A percentile compares a stretch with the other conserved stretches of the same genome.
Evolutionary conservation across 2,888 invertebrate genomes (phyloP).

Genomic region (Ochropleura leucogaster): DNA sequence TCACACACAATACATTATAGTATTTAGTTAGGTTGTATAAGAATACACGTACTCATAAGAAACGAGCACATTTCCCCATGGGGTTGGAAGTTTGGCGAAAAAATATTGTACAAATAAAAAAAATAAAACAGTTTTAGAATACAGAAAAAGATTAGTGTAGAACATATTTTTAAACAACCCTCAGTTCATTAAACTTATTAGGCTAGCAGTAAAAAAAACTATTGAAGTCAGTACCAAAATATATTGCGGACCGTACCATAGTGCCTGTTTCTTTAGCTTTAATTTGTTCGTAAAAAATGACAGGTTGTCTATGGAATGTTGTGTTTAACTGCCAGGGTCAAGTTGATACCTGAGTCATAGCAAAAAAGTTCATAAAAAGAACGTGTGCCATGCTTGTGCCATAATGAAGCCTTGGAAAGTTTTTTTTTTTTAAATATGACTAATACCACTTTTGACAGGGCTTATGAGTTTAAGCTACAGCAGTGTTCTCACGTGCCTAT

Average conservation of each 20-base stretch:
- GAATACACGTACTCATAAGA: too few relatives aligned
- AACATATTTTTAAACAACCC: neutral
- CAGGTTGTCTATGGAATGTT: conserved; percentile 23
- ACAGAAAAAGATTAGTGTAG: neutral
- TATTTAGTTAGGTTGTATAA: too few relatives aligned
- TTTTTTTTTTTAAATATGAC: conserved; percentile 11
- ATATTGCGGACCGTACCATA: neutral
- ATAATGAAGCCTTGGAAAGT: conserved; percentile 4
- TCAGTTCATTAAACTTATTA: neutral
- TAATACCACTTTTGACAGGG: conserved; percentile 8
- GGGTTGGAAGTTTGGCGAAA: too few relatives aligned
- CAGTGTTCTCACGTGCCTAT: neutral
- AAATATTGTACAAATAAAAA: too few relatives aligned
- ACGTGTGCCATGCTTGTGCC: neutral
- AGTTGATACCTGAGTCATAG: conserved; percentile 24
- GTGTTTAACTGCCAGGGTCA: conserved; percentile 8
- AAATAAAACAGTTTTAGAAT: too few relatives aligned
- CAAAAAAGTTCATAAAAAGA: neutral
- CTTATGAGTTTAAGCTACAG: neutral
- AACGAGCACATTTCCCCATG: too few relatives aligned
- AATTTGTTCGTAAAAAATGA: neutral
- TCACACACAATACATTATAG: too few relatives aligned
- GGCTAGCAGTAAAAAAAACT: neutral
- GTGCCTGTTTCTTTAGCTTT: neutral
- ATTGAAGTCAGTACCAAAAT: neutral